phyloP scores from a whole-genome alignment of 2,888 invertebrate species.

The Eilema griseolum region DNA sequence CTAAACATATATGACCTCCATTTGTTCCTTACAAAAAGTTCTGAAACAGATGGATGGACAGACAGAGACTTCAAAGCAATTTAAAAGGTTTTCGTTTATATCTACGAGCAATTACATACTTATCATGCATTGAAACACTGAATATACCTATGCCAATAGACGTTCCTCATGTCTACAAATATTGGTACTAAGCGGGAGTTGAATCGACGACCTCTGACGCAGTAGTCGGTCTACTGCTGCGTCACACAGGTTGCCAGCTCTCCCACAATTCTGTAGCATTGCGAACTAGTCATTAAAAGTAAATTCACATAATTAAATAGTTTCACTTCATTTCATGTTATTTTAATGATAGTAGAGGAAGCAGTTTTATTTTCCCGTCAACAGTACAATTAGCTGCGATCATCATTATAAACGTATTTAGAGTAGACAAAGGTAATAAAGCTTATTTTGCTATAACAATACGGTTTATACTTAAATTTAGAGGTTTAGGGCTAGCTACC shows the following conservation, averaged over 20 bases:
- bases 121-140: too few relatives aligned
- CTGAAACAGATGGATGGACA: too few relatives aligned
- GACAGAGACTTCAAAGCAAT: too few relatives aligned
- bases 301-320: neutral
- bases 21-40: too few relatives aligned
- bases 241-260: neutral
- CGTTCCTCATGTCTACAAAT: neutral
- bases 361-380: neutral
- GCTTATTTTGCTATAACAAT: neutral
- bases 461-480: neutral
- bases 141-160: too few relatives aligned
- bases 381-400: neutral
- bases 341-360: neutral
- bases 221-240: neutral
- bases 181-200: neutral
- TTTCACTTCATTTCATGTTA: conserved; percentile 2
- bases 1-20: too few relatives aligned
- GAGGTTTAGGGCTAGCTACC: too few relatives aligned
- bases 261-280: neutral
- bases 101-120: too few relatives aligned
- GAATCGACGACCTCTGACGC: neutral
- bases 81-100: too few relatives aligned
- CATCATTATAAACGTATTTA: neutral
- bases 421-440: neutral
- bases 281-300: neutral